Evolutionary conservation across 1,140 invertebrate species (phyloP).

Genomic region (Anagrus nilaparvatae): DNA sequence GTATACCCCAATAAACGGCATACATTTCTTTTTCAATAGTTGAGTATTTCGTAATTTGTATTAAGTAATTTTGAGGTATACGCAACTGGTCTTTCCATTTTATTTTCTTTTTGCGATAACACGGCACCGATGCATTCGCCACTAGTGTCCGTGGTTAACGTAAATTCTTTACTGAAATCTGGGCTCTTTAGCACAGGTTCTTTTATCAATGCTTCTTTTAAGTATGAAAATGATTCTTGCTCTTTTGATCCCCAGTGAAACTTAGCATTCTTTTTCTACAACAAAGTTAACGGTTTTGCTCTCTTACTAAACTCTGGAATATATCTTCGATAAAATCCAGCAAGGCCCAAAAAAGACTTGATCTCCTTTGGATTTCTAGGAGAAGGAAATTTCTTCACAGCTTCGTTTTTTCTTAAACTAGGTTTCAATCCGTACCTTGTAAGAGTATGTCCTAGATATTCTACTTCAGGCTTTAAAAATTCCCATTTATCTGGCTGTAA

Average conservation of each 20-base stretch:
- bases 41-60: conserved; percentile 28
- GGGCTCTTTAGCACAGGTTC: background rate
- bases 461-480: conserved; percentile 17
- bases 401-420: background rate
- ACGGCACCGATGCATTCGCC: conserved; percentile 16
- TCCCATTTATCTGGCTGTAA: conserved; percentile 13
- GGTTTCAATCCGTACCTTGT: conserved; percentile 1
- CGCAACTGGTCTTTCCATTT: conserved; percentile 22
- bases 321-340: conserved; percentile 35
- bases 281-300: conserved; percentile 26
- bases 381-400: too few relatives aligned
- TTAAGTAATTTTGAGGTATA: conserved; percentile 28
- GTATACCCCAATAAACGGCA: conserved; percentile 12
- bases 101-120: too few relatives aligned
- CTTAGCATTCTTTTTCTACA: conserved; percentile 27
- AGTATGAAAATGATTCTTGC: background rate
- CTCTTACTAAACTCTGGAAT: conserved; percentile 28
- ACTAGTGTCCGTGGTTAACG: conserved; percentile 14
- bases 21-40: conserved; percentile 30
- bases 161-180: conserved; percentile 8
- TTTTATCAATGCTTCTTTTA: background rate
- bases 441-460: conserved; percentile 17
- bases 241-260: conserved; percentile 20
- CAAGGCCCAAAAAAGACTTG: too few relatives aligned
- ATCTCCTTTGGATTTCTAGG: too few relatives aligned